Percentiles rank a stretch among this genome's conserved stretches.
Conservation (phyloP, 2,888 invertebrate genomes). For the Myopa testacea region DNA sequence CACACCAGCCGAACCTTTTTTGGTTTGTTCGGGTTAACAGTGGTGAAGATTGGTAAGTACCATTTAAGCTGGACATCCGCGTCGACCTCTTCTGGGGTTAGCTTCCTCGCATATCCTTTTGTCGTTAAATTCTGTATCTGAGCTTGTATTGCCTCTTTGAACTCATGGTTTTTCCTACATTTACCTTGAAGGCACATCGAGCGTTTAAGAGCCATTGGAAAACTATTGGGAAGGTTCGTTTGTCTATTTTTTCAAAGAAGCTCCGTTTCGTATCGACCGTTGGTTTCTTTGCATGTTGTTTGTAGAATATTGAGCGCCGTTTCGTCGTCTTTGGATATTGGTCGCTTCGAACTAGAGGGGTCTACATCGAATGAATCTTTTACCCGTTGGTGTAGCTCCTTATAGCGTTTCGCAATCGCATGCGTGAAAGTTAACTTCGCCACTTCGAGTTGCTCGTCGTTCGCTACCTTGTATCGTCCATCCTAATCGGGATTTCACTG, state of each 20-base stretch:
- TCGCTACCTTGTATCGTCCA: slow-evolving; percentile 36
- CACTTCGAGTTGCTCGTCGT: too few species aligned
- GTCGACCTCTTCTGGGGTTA: neutral
- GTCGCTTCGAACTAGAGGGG: too few species aligned
- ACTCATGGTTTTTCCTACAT: slow-evolving; percentile 3
- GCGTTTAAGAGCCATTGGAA: too few species aligned
- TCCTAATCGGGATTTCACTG: slow-evolving; percentile 37
- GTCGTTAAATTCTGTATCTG: neutral
- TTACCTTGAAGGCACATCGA: too few species aligned
- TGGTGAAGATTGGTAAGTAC: slow-evolving; percentile 10
- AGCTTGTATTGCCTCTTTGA: neutral
- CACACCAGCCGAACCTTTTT: neutral
- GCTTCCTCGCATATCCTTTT: neutral
- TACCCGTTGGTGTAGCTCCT: slow-evolving; percentile 40
- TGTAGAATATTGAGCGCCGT: too few species aligned
- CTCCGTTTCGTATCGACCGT: too few species aligned
- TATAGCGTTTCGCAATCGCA: slow-evolving; percentile 40
- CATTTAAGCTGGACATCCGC: neutral
- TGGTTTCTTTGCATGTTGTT: too few species aligned
- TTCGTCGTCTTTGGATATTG: too few species aligned
- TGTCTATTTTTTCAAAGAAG: too few species aligned
- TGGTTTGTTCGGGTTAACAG: neutral
- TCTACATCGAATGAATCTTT: too few species aligned
- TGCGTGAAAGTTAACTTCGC: slow-evolving; percentile 28
- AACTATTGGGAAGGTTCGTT: too few species aligned